Conservation (phyloP, 1,140 invertebrate genomes). For the Paraescarpia echinospica region DNA sequence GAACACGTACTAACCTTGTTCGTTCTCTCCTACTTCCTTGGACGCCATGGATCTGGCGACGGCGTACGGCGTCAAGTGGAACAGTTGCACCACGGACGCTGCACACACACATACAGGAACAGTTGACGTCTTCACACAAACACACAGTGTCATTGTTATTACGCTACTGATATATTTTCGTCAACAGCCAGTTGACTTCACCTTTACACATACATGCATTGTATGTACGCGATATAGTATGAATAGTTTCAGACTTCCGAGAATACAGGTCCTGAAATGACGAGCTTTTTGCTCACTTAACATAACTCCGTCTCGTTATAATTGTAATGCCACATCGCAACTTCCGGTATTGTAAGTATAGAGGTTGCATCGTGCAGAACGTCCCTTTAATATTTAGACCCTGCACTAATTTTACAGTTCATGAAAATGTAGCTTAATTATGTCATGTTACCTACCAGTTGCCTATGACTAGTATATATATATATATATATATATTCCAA, state of each 20-base stretch:
- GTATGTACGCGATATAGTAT: neutral
- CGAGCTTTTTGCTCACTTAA: neutral
- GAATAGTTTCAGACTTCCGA: neutral
- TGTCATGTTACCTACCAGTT: too few relatives aligned
- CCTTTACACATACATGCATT: neutral
- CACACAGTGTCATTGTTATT: too few relatives aligned
- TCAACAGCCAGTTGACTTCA: neutral
- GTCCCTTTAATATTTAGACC: neutral
- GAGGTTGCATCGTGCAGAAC: neutral
- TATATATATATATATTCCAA: too few relatives aligned
- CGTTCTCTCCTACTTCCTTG: conserved; percentile 20
- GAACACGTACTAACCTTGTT: conserved; percentile 25
- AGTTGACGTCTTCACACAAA: neutral
- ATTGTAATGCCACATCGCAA: neutral
- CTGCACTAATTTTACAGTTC: too few relatives aligned
- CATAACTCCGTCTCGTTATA: neutral
- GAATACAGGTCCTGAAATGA: neutral
- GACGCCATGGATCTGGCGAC: conserved; percentile 29
- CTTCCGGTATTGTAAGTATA: neutral
- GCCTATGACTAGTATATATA: too few relatives aligned
- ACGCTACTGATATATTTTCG: neutral
- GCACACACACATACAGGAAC: neutral
- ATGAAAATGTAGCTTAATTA: too few relatives aligned
- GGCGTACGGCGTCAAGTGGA: conserved; percentile 30
- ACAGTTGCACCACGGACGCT: conserved; percentile 29